A percentile compares a stretch with the other conserved stretches of the same genome.
These are phyloP conservation scores for Mormyrops attenuatus DNA, from an alignment of 2,797 vertebrate genomes.

Conservation along the genomic window DNA sequence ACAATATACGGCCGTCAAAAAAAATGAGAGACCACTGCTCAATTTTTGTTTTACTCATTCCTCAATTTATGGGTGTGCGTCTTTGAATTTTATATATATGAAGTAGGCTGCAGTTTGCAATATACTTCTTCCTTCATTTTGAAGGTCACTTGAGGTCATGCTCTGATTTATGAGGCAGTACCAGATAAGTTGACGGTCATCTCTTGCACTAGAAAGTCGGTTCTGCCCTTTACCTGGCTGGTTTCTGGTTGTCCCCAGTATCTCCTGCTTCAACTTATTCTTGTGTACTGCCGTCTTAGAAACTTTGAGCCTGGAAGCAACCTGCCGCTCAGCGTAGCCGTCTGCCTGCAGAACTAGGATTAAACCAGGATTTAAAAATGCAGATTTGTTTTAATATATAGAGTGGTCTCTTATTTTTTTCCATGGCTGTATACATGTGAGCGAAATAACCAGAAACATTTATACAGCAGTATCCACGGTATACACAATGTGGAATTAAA, in stretches of 20 bases:
- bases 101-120: no score
- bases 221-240: neutral
- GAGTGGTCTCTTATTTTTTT: neutral
- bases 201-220: neutral
- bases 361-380: neutral
- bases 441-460: neutral
- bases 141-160: neutral
- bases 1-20: neutral
- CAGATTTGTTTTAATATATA: neutral
- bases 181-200: neutral
- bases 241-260: neutral
- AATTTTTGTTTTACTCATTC: neutral
- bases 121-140: neutral
- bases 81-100: no score
- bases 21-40: neutral
- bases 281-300: no score
- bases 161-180: neutral
- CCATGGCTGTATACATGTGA: neutral
- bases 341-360: neutral
- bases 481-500: neutral
- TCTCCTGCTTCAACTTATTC: neutral
- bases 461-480: neutral
- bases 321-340: no score
- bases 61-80: neutral
- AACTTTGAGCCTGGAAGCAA: neutral